Evolutionary conservation across 2,888 invertebrate genomes (phyloP), one percentile per base, ranked within the genome.

Genomic region (Tuberolachnus salignus): DNA sequence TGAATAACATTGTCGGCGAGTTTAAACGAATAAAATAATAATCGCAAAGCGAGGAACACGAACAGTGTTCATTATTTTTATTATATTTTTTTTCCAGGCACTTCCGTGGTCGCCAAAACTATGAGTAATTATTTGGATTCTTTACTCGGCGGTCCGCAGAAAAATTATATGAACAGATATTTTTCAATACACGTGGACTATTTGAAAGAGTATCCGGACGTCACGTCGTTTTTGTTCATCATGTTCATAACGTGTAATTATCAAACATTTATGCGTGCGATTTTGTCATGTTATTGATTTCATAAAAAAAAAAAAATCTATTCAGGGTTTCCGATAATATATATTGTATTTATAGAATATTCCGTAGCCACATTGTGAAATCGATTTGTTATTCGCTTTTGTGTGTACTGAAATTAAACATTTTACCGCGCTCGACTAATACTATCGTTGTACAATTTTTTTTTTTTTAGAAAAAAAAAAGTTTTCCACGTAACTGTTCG

Each of bases 1-100:
- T 95, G 70, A 95, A 95, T 85, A 94, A 95, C 86, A 90, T 94
- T 59, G 94, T 95, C 81, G 94, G 93, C 91, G 85, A 87, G 86
- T 83, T 0, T 9, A n/a, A n/a, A 42, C 26, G 16, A 2, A 8
- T 8, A 51, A n/a, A 16, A 51, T 51, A 51, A 3, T 16, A n/a
- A 51, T 16, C 16, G 16, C 16, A 51, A 51, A 51, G 3, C 51
- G 51, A 3, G 14, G 1, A 49, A 49, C 14, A 16, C 49, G 49
- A 9, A 16, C 3, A 1, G 14, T 49, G 4, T 16, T n/a, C 16
- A 16, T 8, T 16, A 16, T 51, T 51, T 51, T n/a, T 51, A 51
- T 4, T 49, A 16, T 3, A 13, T 2, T 9, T 51, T 21, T 55
- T 19, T 10, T 51, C 14, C n/a, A 91, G 92, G 92, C 80, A 92